Conservation (phyloP, 1,140 invertebrate genomes). For the Lordiphosa collinella region DNA sequence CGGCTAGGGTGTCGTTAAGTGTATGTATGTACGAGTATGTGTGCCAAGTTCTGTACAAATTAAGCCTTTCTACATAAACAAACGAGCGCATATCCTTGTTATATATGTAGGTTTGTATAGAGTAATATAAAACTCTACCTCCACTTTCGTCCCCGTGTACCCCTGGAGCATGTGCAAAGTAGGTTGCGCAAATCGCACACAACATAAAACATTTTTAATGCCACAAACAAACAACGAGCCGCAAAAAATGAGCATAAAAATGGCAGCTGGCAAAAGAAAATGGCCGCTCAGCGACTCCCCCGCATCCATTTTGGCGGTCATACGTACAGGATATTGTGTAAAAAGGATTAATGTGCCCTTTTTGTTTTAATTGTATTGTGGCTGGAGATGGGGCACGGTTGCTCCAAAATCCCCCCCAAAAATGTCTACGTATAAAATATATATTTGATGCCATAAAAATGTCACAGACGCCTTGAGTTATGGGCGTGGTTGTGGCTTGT, state of each 20-base stretch:
- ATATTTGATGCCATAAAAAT: conserved; percentile 69
- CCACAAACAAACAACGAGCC: conserved; percentile 47
- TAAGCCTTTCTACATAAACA: conserved; percentile 76
- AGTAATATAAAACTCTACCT: conserved; percentile 33
- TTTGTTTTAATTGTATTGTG: conserved; percentile 74
- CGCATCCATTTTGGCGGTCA: conserved; percentile 36
- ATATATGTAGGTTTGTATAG: conserved; percentile 41
- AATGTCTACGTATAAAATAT: conserved; percentile 66
- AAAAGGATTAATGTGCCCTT: conserved; percentile 70
- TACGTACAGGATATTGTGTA: conserved; percentile 71
- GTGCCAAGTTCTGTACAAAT: conserved; percentile 53
- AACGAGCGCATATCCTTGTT: conserved; percentile 65
- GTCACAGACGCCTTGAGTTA: conserved; percentile 76
- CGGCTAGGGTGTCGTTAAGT: conserved; percentile 48
- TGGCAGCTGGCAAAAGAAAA: conserved; percentile 74
- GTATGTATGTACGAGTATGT: conserved; percentile 1
- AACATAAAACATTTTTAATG: conserved; percentile 78
- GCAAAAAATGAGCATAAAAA: conserved; percentile 70
- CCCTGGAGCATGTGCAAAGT: conserved; percentile 65
- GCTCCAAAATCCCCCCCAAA: conserved; percentile 42
- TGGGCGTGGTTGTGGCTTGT: conserved; percentile 63
- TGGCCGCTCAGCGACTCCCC: conserved; percentile 46
- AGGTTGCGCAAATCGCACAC: conserved; percentile 75
- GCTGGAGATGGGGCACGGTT: background rate
- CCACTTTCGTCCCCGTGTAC: background rate